A percentile compares a stretch with the other conserved stretches of the same genome.
Evolutionary conservation across 64 coral and sea anemone species (phyloP).

Genomic region (Catalaphyllia jardinei): DNA sequence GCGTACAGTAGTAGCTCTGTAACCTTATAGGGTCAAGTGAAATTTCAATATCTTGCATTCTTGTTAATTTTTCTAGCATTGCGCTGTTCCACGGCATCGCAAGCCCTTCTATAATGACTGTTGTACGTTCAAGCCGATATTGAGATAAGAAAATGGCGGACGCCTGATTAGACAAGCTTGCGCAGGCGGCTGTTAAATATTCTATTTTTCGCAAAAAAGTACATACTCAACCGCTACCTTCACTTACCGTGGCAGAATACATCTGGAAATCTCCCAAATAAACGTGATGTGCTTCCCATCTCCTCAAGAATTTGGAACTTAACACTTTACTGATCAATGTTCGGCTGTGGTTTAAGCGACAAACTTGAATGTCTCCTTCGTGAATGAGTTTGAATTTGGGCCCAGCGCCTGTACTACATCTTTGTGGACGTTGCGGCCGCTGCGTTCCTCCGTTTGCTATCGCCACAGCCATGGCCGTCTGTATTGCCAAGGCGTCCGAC

Average conservation of each 20-base stretch:
- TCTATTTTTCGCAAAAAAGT: background rate
- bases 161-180: background rate
- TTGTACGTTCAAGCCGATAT: background rate
- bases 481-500: slow-evolving; percentile 51
- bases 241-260: slow-evolving; percentile 93
- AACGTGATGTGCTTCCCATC: slow-evolving; percentile 97
- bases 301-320: slow-evolving; percentile 96
- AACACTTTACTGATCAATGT: slow-evolving; percentile 99
- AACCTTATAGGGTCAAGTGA: background rate
- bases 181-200: background rate
- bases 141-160: slow-evolving; percentile 48
- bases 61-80: background rate
- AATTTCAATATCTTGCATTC: background rate
- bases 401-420: slow-evolving; percentile 83
- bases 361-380: slow-evolving; percentile 99
- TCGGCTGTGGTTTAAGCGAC: slow-evolving; percentile 96
- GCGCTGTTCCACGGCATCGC: background rate
- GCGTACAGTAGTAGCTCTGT: background rate
- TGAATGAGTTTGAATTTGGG: slow-evolving; percentile 98
- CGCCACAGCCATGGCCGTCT: slow-evolving; percentile 78
- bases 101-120: background rate
- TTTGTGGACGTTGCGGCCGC: slow-evolving; percentile 69
- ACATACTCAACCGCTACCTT: background rate
- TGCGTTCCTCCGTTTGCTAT: slow-evolving; percentile 58
- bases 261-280: slow-evolving; percentile 98